Percentiles rank a stretch among this genome's conserved stretches.
Evolutionary conservation across 2,797 vertebrate species (phyloP).

Genomic region (Catharus ustulatus): DNA sequence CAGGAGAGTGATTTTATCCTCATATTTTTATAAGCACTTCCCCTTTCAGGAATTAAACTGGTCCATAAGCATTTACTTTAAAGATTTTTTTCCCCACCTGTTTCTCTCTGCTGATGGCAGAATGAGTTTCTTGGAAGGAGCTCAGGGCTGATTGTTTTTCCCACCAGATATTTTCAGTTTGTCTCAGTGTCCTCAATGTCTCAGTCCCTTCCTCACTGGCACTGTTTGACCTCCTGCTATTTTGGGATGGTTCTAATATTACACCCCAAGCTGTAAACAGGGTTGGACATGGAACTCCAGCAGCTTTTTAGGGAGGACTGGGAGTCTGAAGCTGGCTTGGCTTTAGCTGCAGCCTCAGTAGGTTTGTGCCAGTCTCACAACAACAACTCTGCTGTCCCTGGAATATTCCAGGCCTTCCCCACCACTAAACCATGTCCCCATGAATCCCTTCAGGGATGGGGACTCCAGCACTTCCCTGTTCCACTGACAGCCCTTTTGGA

Average conservation of each 20-base stretch:
- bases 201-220: not conserved
- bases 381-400: not conserved
- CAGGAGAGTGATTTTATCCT: not conserved
- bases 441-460: not conserved
- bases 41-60: not conserved
- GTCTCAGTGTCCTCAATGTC: rapidly evolving
- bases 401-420: not conserved
- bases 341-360: not conserved
- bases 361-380: not conserved
- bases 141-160: not conserved
- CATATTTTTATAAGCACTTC: not conserved
- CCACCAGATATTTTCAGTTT: not conserved
- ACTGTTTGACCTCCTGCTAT: not conserved
- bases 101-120: not conserved
- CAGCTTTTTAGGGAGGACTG: not conserved
- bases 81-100: rapidly evolving
- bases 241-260: not conserved
- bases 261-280: not conserved
- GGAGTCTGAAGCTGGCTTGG: not conserved
- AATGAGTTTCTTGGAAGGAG: not conserved
- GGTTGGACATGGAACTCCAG: not conserved
- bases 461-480: not conserved
- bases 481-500: not conserved
- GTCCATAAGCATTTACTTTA: not conserved
- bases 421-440: not conserved